Evolutionary conservation across 1,140 invertebrate genomes (phyloP).

Genomic region (Camponotus floridanus): DNA sequence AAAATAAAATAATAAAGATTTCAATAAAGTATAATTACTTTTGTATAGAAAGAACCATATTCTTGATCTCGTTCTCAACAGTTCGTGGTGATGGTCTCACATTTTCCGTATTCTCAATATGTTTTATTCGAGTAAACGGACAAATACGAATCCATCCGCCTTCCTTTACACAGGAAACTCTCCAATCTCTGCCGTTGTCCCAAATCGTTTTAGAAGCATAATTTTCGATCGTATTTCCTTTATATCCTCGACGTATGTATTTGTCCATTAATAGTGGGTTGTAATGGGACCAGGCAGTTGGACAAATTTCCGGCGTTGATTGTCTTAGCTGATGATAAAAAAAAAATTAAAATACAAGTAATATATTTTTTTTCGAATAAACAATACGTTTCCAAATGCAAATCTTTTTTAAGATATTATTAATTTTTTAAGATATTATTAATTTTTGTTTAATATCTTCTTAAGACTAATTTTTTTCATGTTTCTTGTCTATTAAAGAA

Average conservation of each 20-base stretch:
- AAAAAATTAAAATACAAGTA: conserved; percentile 12
- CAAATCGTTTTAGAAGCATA: conserved; percentile 79
- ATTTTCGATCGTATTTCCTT: conserved; percentile 70
- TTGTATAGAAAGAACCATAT: conserved; percentile 80
- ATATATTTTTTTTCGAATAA: neutral
- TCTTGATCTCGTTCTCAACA: conserved; percentile 81
- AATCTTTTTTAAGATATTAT: neutral
- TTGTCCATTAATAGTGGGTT: conserved; percentile 77
- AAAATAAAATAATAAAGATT: neutral
- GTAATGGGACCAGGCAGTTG: conserved; percentile 75
- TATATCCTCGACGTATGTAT: conserved; percentile 75
- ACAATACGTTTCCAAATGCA: neutral
- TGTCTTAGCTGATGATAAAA: conserved; percentile 70
- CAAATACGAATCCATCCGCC: conserved; percentile 89
- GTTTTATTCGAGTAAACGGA: conserved; percentile 81
- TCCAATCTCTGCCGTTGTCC: conserved; percentile 89
- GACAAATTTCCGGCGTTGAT: conserved; percentile 70
- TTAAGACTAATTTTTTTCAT: neutral
- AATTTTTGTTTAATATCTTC: neutral
- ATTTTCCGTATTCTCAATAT: conserved; percentile 65
- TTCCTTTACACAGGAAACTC: conserved; percentile 85
- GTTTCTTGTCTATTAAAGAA: neutral
- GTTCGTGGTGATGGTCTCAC: conserved; percentile 59
- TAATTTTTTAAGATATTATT: neutral
- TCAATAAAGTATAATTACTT: conserved; percentile 74